These are phyloP conservation scores for Sebastiscus albofasciatus DNA, from an alignment of 2,797 vertebrate genomes.

Conservation along the genomic window DNA sequence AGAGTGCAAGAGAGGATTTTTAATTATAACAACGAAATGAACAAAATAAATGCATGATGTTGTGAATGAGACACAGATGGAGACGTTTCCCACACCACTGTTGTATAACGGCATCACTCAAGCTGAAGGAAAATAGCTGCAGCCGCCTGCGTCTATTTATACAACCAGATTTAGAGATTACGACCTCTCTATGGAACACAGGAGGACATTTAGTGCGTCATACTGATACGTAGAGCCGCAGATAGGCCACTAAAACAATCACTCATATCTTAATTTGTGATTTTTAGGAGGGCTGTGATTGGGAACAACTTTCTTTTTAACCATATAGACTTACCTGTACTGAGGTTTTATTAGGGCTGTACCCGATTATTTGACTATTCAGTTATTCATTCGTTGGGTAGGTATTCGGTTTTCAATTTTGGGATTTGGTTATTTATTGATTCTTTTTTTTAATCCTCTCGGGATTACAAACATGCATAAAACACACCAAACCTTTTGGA, in stretches of 20 bases:
- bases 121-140: slow-evolving; percentile 40
- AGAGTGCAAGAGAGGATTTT: background rate
- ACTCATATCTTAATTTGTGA: background rate
- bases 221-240: background rate
- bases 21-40: background rate
- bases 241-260: background rate
- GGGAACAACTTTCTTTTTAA: too few species aligned
- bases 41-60: background rate
- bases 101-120: slow-evolving; percentile 42
- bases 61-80: background rate
- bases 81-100: slow-evolving; percentile 1
- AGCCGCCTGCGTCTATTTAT: slow-evolving; percentile 64
- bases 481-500: too few species aligned
- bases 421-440: too few species aligned
- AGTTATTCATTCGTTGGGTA: too few species aligned
- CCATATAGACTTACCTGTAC: background rate
- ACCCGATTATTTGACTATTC: too few species aligned
- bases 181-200: slow-evolving; percentile 47
- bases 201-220: slow-evolving; percentile 60
- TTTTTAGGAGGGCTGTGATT: background rate
- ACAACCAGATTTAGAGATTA: slow-evolving; percentile 62
- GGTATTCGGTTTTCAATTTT: too few species aligned
- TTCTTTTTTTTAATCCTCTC: too few species aligned
- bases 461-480: too few species aligned
- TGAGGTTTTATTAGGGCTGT: background rate